Evolutionary conservation across 2,888 invertebrate genomes (phyloP).

Genomic region (Acrobasis consociella): DNA sequence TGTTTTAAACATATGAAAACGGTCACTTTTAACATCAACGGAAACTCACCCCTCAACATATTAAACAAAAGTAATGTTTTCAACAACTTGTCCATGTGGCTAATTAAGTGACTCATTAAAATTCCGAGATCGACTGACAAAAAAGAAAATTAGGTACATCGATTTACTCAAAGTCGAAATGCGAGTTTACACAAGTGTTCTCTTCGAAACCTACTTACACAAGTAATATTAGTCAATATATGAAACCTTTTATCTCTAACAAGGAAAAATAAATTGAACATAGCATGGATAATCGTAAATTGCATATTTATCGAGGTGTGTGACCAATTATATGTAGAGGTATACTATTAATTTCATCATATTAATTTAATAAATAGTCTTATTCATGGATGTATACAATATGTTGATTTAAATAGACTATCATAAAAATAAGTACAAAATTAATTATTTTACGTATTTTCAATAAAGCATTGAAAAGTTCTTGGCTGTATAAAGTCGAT

Average conservation of each 20-base stretch:
- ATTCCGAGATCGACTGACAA: not conserved
- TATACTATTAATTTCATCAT: not conserved
- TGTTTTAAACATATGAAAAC: too few species aligned
- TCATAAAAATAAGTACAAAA: too few species aligned
- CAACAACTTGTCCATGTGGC: constrained; percentile 7
- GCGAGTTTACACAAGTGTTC: constrained; percentile 59
- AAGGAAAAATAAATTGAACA: constrained; percentile 7
- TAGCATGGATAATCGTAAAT: constrained; percentile 5
- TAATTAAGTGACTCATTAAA: not conserved
- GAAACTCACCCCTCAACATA: constrained; percentile 1
- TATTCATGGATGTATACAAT: too few species aligned
- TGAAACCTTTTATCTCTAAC: not conserved
- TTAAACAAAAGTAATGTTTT: not conserved
- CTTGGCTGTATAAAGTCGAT: not conserved
- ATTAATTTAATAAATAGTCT: not conserved
- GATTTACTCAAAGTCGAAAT: constrained; percentile 33
- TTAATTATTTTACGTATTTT: too few species aligned
- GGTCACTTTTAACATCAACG: not conserved
- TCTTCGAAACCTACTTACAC: not conserved
- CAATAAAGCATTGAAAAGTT: too few species aligned
- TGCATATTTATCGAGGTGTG: not conserved
- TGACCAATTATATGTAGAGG: too few species aligned
- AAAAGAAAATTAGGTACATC: constrained; percentile 44
- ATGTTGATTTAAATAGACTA: too few species aligned
- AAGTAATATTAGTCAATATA: constrained; percentile 1